Percentiles rank a stretch among this genome's conserved stretches.
phyloP scores from a whole-genome alignment of 2,113 vertebrate genomes.

The Oreochromis tanganicae region DNA sequence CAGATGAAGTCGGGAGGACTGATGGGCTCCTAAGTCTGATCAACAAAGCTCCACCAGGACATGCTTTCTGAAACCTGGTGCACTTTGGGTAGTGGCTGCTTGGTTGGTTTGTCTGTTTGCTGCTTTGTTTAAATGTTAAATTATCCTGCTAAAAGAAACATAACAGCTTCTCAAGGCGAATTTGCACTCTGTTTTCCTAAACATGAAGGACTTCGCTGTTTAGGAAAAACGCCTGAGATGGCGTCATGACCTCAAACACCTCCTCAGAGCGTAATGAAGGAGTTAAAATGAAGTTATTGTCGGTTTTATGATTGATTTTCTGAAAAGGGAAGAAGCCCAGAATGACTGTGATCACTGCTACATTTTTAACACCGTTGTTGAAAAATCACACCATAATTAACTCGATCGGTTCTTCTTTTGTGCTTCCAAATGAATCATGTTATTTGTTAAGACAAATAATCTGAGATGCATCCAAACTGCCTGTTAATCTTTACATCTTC shows the following conservation, averaged over 20 bases:
- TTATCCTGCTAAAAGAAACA: background rate
- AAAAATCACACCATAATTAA: background rate
- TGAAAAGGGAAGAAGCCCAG: background rate
- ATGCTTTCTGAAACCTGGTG: background rate
- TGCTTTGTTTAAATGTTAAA: background rate
- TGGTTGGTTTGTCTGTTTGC: background rate
- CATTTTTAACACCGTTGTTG: background rate
- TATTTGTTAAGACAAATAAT: background rate
- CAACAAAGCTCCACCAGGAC: background rate
- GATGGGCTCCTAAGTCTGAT: background rate
- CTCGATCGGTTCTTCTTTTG: background rate
- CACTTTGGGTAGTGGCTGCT: background rate
- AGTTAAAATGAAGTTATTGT: background rate
- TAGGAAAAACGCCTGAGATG: background rate
- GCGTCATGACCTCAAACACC: background rate
- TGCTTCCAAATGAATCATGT: background rate
- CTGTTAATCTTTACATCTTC: background rate
- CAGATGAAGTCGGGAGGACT: background rate
- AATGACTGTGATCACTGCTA: background rate
- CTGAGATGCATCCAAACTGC: background rate
- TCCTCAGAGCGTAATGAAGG: background rate
- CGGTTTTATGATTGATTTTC: background rate
- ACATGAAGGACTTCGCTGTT: background rate
- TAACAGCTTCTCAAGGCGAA: background rate
- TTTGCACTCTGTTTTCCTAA: conserved; percentile 1